These are phyloP conservation scores for Urocitellus parryii DNA, from an alignment of 2,113 vertebrate genomes.

Conservation along the genomic window DNA sequence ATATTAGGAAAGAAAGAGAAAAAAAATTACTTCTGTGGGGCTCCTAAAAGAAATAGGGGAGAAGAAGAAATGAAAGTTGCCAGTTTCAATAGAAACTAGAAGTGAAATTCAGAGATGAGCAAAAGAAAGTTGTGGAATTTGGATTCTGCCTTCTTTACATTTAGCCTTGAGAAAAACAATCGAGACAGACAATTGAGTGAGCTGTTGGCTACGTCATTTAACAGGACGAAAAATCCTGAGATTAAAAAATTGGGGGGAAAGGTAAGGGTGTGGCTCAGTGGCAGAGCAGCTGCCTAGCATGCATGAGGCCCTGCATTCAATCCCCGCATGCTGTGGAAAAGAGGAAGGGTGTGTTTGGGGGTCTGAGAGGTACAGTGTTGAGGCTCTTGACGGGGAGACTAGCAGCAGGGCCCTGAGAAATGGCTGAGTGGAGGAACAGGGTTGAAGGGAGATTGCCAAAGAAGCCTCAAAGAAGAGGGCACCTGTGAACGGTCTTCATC, in stretches of 20 bases:
- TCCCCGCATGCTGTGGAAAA: not conserved
- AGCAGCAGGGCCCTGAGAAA: not conserved
- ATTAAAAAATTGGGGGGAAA: not conserved
- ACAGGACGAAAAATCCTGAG: not conserved
- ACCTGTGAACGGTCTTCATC: not conserved
- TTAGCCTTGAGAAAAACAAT: not conserved
- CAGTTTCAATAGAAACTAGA: not conserved
- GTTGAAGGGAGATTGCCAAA: not conserved
- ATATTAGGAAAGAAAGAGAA: not conserved
- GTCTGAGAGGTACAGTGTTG: not conserved
- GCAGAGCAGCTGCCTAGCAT: not conserved
- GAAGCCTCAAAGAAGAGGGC: accelerated
- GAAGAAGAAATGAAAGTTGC: not conserved
- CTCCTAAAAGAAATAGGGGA: not conserved
- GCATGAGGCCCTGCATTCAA: not conserved
- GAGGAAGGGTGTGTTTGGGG: not conserved
- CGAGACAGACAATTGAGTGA: not conserved
- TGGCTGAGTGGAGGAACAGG: not conserved
- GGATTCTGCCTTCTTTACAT: not conserved
- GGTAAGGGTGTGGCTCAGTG: not conserved
- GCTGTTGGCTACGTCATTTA: not conserved
- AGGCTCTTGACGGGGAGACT: not conserved
- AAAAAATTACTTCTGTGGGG: not conserved
- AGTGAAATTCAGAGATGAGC: not conserved
- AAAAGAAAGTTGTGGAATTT: not conserved